Percentiles rank a stretch among this genome's conserved stretches.
These are phyloP conservation scores for Fabriciana adippe DNA, from an alignment of 2,888 invertebrate genomes.

Conservation along the genomic window DNA sequence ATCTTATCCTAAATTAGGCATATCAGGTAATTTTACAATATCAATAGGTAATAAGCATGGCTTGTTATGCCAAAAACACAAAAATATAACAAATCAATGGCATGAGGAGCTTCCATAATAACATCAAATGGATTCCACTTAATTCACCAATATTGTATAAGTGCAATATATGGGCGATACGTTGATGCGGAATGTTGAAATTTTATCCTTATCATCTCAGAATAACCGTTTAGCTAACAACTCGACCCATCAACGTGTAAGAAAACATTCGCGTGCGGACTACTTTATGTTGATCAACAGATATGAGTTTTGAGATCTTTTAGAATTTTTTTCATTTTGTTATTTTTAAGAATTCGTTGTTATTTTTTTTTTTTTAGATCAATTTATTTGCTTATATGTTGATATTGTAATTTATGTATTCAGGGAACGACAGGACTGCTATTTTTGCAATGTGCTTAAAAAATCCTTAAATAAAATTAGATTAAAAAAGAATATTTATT, in stretches of 20 bases:
- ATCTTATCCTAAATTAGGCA: no score
- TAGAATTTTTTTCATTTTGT: constrained; percentile 2
- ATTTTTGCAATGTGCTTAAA: no score
- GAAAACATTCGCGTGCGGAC: constrained; percentile 36
- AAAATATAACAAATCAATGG: constrained; percentile 10
- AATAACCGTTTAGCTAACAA: constrained; percentile 15
- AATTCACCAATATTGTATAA: background rate
- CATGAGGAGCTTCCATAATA: constrained; percentile 3
- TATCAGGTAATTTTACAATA: background rate
- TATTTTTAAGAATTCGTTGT: background rate
- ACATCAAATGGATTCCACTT: constrained; percentile 2
- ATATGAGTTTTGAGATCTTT: constrained; percentile 7
- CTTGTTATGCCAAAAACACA: background rate
- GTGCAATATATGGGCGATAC: background rate
- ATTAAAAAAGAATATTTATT: no score
- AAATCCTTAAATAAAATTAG: no score
- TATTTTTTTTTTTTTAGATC: background rate
- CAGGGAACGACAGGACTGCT: no score
- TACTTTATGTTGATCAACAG: constrained; percentile 33
- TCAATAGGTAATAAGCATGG: background rate
- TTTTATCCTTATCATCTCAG: constrained; percentile 16
- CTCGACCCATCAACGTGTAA: constrained; percentile 14
- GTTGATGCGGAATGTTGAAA: constrained; percentile 2
- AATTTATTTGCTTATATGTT: no score
- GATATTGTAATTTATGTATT: no score